Percentiles rank a stretch among this genome's conserved stretches.
phyloP scores from a whole-genome alignment of 2,888 invertebrate species.

The Biston betularia region DNA sequence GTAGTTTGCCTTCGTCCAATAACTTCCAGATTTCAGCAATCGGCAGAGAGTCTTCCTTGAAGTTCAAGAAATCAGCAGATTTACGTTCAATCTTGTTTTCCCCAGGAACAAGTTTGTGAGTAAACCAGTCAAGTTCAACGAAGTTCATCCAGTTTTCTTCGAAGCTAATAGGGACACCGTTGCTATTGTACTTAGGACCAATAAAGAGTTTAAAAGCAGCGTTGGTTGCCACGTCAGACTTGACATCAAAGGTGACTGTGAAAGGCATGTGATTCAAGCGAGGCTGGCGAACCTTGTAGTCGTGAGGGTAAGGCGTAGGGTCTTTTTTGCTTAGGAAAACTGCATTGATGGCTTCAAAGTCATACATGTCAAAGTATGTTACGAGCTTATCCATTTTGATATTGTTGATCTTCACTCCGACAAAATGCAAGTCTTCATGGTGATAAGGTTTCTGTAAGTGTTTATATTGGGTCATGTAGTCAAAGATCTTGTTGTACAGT shows the following conservation, averaged over 20 bases:
- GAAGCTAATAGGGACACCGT: conserved; percentile 80
- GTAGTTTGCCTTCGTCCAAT: conserved; percentile 82
- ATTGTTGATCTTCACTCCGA: conserved; percentile 87
- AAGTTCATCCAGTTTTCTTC: conserved; percentile 87
- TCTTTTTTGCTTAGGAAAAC: conserved; percentile 62
- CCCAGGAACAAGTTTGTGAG: conserved; percentile 86
- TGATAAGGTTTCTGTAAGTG: conserved; percentile 85
- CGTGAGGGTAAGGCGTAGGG: conserved; percentile 62
- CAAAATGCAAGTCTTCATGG: conserved; percentile 84
- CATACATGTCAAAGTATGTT: conserved; percentile 89
- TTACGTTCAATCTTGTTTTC: conserved; percentile 88
- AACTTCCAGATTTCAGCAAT: conserved; percentile 86
- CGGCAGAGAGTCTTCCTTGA: conserved; percentile 87
- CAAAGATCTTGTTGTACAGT: conserved; percentile 87
- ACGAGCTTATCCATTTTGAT: conserved; percentile 87
- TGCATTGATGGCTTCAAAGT: conserved; percentile 87
- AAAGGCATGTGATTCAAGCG: conserved; percentile 91
- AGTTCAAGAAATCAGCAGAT: conserved; percentile 88
- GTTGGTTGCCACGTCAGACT: conserved; percentile 85
- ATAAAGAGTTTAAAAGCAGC: conserved; percentile 88
- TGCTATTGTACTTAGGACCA: conserved; percentile 89
- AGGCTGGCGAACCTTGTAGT: conserved; percentile 87
- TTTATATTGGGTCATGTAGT: conserved; percentile 87
- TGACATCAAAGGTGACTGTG: conserved; percentile 86
- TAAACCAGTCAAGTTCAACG: conserved; percentile 87